These are phyloP conservation scores for Palythoa heliodiscus DNA, from an alignment of 92 coral and sea anemone species.

Conservation along the genomic window DNA sequence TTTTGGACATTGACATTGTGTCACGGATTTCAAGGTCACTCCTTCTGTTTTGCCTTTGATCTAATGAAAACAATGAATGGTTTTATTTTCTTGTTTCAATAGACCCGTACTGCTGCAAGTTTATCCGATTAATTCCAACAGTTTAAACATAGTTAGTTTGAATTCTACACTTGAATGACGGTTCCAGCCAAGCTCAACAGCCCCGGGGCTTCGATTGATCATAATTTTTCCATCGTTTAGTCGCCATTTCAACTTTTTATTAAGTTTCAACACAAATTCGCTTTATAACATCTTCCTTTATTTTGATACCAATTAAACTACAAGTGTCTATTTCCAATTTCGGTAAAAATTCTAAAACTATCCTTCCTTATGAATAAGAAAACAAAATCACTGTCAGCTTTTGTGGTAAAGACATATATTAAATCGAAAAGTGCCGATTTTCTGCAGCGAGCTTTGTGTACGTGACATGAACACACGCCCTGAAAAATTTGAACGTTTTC, in stretches of 20 bases:
- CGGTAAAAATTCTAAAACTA: too few species aligned
- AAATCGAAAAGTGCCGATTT: neutral
- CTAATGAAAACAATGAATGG: conserved; percentile 15
- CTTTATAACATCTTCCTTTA: too few species aligned
- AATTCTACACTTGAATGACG: neutral
- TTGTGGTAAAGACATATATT: too few species aligned
- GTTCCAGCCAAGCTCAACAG: neutral
- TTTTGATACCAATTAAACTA: too few species aligned
- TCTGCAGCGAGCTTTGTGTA: neutral
- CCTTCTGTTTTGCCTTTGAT: neutral
- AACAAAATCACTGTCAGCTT: too few species aligned
- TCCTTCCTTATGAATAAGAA: too few species aligned
- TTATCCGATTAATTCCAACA: neutral
- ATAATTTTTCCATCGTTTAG: too few species aligned
- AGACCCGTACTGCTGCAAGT: neutral
- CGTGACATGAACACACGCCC: conserved; percentile 17
- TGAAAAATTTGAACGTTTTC: neutral
- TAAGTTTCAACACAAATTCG: too few species aligned
- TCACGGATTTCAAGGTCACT: neutral
- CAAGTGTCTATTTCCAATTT: too few species aligned
- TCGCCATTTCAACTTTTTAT: too few species aligned
- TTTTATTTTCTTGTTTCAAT: neutral
- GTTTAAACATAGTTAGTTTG: neutral
- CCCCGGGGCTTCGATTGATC: too few species aligned
- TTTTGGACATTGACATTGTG: neutral